Evolutionary conservation across 1,140 invertebrate species (phyloP), one percentile per base, ranked within the genome.

Genomic region (Ctenoplectra terminalis): DNA sequence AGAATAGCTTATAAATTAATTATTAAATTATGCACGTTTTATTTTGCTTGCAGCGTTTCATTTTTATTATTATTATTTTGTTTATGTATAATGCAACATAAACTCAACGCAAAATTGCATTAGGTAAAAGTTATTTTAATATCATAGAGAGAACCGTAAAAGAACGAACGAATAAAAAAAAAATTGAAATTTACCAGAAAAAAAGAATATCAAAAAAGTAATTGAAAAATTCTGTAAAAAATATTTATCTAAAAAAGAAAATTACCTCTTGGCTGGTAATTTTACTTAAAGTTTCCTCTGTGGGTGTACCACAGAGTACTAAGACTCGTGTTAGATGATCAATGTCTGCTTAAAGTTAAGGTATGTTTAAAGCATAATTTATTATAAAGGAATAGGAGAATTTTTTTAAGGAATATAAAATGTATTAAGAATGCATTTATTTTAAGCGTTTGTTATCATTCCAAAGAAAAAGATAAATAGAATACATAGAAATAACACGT

Each of bases 291-390:
- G 97, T 97, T 92, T 97, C 96, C 92, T 97, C 96, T 91, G 96
- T 95, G 77, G 97, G 98, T 87, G 97, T 98, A 82, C 98, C 98
- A 94, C 97, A 97, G 83, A 99, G 94, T 90, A 96, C 95, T 94
- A 99, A 95, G 92, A 98, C 98, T 94, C 97, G 95, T 88, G 96
- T 98, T 95, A 98, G 95, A 94, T 98, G 98, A 94, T 98, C 97
- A 95, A 98, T 98, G 95, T 98, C 97, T 98, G 95, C 92, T 92
- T 89, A 93, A 91, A 87, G 92, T 93, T 93, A 93, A 93, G 92
- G 92, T 91, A 90, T 90, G 54, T 88, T 87, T 70, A 52, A 89
- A 90, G 87, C 90, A 81, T 75, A 80, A 87, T 84, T 85, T 74
- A 82, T 86, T 72, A 82, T 58, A 61, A 26, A 46, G 52, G 15